Percentiles rank a stretch among this genome's conserved stretches.
These are phyloP conservation scores for Gymnorhina tibicen DNA, from an alignment of 2,113 vertebrate species.

Conservation along the genomic window DNA sequence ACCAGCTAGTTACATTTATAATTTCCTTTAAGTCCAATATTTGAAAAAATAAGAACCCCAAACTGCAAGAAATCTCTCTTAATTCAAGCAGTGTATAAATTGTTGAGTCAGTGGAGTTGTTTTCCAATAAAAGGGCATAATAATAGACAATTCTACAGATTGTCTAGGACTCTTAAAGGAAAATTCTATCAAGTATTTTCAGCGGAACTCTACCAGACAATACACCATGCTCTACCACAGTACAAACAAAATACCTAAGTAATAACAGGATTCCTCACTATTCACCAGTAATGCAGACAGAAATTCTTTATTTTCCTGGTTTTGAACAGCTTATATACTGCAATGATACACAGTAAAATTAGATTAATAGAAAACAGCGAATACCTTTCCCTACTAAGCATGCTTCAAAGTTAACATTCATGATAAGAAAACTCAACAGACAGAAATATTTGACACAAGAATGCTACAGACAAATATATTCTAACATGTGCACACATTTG, in stretches of 20 bases:
- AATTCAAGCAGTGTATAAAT: neutral
- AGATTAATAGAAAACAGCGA: neutral
- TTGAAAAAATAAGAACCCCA: neutral
- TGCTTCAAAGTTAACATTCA: neutral
- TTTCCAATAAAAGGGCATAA: neutral
- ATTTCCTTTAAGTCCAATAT: neutral
- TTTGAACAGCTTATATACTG: neutral
- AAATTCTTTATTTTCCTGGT: neutral
- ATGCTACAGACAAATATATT: neutral
- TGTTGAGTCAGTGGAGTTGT: neutral
- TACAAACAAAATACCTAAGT: neutral
- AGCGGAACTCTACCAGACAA: neutral
- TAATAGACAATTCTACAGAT: neutral
- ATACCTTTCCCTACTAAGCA: neutral
- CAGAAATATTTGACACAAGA: neutral
- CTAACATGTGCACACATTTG: fast-evolving
- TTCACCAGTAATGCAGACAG: neutral
- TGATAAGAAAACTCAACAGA: neutral
- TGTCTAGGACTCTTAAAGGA: neutral
- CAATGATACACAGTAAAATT: neutral
- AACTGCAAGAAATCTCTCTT: neutral
- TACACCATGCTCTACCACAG: neutral
- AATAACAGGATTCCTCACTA: neutral
- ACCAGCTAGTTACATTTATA: neutral
- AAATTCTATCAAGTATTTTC: neutral